Evolutionary conservation across 2,113 vertebrate genomes (phyloP).

Genomic region (Sisor rabdophorus): DNA sequence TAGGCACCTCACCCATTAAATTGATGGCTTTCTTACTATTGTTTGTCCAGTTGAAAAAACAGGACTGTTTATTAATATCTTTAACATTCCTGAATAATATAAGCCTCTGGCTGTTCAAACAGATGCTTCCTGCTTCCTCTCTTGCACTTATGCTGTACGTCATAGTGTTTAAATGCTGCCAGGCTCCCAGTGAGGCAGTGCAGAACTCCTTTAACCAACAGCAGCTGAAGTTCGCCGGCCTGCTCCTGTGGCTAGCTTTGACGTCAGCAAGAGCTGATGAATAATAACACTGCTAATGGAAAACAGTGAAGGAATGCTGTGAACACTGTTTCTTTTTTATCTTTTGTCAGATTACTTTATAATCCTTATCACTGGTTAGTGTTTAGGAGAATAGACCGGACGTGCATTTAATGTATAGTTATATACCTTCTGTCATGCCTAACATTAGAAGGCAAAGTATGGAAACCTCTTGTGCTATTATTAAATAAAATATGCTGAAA

Average conservation of each 20-base stretch:
- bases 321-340: not conserved
- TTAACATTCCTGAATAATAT: slow-evolving; percentile 1
- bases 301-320: slow-evolving; percentile 31
- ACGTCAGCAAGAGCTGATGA: slow-evolving; percentile 31
- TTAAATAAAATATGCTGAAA: not conserved
- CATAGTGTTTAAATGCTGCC: slow-evolving; percentile 13
- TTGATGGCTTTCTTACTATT: not conserved
- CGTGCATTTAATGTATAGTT: too few species aligned
- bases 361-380: not conserved
- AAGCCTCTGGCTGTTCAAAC: slow-evolving; percentile 4
- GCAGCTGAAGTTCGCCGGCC: slow-evolving; percentile 34
- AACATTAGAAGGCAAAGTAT: too few species aligned
- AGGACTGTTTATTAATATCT: not conserved
- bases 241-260: slow-evolving; percentile 35
- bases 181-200: slow-evolving; percentile 21
- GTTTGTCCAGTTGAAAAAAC: not conserved
- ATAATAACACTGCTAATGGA: slow-evolving; percentile 33
- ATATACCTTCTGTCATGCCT: too few species aligned
- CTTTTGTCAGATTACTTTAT: not conserved
- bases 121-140: slow-evolving; percentile 31
- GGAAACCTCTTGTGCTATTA: too few species aligned
- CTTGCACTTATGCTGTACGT: not conserved
- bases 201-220: slow-evolving; percentile 1
- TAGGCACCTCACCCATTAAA: not conserved
- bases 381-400: too few species aligned